Conservation (phyloP, 2,888 invertebrate species). For the Philaethria dido region DNA sequence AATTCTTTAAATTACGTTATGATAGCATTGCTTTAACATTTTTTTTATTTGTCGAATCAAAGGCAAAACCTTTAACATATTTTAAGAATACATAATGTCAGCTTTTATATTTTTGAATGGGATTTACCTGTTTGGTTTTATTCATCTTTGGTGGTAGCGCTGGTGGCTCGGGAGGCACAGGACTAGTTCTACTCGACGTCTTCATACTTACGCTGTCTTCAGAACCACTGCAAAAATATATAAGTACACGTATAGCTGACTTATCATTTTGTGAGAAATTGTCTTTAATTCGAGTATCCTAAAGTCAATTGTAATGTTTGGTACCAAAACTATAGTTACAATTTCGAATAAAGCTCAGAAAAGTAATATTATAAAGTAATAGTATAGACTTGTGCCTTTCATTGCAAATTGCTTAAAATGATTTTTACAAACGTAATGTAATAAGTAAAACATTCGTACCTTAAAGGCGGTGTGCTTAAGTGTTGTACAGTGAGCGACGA, state of each 20-base stretch:
- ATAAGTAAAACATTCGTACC: slow-evolving; percentile 49
- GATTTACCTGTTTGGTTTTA: slow-evolving; percentile 67
- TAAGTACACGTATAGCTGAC: neutral
- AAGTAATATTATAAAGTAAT: too few relatives aligned
- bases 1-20: too few relatives aligned
- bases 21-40: too few relatives aligned
- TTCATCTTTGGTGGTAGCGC: slow-evolving; percentile 84
- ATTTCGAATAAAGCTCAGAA: too few relatives aligned
- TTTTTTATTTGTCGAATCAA: too few relatives aligned
- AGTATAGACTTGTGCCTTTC: too few relatives aligned
- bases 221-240: slow-evolving; percentile 61
- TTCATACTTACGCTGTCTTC: slow-evolving; percentile 75
- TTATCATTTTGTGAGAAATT: neutral
- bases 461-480: slow-evolving; percentile 72
- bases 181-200: slow-evolving; percentile 77
- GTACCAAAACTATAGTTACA: too few relatives aligned
- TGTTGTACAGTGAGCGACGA: slow-evolving; percentile 79
- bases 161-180: slow-evolving; percentile 76
- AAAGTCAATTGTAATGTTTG: too few relatives aligned
- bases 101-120: too few relatives aligned
- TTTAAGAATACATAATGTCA: too few relatives aligned
- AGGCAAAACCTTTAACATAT: too few relatives aligned
- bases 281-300: neutral
- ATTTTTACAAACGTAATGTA: neutral
- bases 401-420: too few relatives aligned